Evolutionary conservation across 2,113 vertebrate genomes (phyloP), one percentile per base, ranked within the genome.

Genomic region (Semnopithecus entellus): DNA sequence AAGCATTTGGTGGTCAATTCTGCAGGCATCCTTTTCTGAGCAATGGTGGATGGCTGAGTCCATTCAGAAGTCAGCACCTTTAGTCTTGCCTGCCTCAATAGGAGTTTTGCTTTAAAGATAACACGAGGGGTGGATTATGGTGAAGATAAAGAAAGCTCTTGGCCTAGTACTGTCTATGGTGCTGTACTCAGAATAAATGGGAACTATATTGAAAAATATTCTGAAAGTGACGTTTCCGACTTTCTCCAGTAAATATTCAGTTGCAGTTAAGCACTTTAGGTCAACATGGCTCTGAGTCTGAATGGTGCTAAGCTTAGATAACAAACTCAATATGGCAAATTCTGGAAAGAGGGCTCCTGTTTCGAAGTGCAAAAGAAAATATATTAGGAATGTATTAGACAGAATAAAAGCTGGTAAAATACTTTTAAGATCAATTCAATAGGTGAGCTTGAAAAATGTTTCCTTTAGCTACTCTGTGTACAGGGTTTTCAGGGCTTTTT

Each of bases 341-440:
- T 90, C 38, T 82, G 88, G 70, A 82, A 91, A 93, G 79, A 88
- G 68, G 32, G 8, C 10, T 83, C 22, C 75, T 75, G 1, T 92
- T 90, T 95, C n/a, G 50, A 87, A 92, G 45, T 64, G 76, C 17
- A 75, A 91, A 83, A 59, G 48, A 87, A 97, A 98, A 95, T 95
- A 48, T 92, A n/a, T 93, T 92, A 94, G 43, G 59, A 90, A 93
- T 95, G 73, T 70, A 92, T 87, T 94, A 94, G 45, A 92, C 32
- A 73, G 75, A 91, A 91, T 89, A 93, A 96, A 96, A 96, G 70
- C 57, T 84, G 35, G 20, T 75, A 94, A 95, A 90, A 91, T 92
- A 48, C 86, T 94, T 55, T 95, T 70, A 48, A 91, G 64, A 95
- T 88, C 25, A 93, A 32, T 48, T 95, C 52, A 85, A 48, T 81